Conservation (phyloP, 1,140 invertebrate species). For the Ostrea denselamellosa region DNA sequence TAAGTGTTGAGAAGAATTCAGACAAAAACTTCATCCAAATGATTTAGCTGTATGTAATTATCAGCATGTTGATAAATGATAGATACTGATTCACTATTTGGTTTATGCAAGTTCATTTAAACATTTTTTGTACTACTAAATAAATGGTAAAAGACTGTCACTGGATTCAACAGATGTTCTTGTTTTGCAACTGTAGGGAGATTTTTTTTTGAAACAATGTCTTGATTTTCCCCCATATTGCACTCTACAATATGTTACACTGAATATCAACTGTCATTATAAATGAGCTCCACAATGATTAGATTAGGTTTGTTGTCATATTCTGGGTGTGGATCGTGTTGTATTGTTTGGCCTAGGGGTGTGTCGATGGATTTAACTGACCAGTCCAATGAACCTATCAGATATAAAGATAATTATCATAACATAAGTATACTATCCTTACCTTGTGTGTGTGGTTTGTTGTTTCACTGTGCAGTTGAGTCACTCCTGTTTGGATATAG, state of each 20-base stretch:
- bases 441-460: background rate
- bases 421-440: background rate
- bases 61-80: too few species aligned
- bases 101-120: too few species aligned
- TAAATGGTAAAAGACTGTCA: background rate
- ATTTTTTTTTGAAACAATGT: background rate
- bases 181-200: background rate
- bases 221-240: background rate
- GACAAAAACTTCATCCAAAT: background rate
- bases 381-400: background rate
- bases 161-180: background rate
- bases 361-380: slow-evolving; percentile 29
- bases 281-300: background rate
- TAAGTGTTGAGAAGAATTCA: background rate
- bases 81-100: too few species aligned
- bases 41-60: too few species aligned
- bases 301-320: background rate
- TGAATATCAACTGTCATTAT: background rate
- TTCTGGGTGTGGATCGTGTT: background rate
- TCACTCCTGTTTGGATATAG: background rate
- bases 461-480: background rate
- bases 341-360: slow-evolving; percentile 25
- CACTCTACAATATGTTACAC: background rate
- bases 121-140: too few species aligned
- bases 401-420: slow-evolving; percentile 36